Conservation (phyloP, 2,797 vertebrate species). For the Rhincodon typus region DNA sequence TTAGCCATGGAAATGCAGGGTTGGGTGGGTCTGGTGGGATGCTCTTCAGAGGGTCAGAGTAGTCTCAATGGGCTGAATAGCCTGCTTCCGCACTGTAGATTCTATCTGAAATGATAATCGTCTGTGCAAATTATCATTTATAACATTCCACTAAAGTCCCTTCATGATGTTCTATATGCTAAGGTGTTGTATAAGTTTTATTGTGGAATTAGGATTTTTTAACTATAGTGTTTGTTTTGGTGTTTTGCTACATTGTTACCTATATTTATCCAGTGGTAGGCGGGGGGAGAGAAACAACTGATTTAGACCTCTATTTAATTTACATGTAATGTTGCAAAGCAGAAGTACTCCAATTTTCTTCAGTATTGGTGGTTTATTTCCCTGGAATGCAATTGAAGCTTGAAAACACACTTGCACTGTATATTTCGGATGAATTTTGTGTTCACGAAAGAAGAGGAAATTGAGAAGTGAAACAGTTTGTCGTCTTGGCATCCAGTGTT, state of each 20-base stretch:
- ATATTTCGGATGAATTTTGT: neutral
- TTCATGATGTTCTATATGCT: neutral
- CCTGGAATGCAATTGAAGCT: neutral
- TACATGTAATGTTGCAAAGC: too few species aligned
- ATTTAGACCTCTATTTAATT: neutral
- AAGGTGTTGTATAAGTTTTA: neutral
- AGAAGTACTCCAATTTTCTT: neutral
- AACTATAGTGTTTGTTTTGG: neutral
- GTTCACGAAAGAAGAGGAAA: neutral
- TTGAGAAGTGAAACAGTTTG: neutral
- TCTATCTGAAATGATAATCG: neutral
- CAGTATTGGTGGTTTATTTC: neutral
- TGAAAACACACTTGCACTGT: neutral
- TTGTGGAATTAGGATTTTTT: neutral
- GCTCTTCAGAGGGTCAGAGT: too few species aligned
- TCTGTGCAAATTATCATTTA: neutral
- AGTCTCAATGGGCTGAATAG: too few species aligned
- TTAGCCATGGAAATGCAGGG: too few species aligned
- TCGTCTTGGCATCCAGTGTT: neutral
- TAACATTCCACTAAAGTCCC: neutral
- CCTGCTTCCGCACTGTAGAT: too few species aligned
- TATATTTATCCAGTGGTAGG: too few species aligned
- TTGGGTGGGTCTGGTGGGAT: too few species aligned
- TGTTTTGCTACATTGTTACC: neutral
- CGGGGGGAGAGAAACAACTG: neutral